Evolutionary conservation across 2,888 invertebrate genomes (phyloP).

Genomic region (Cantharis flavilabris): DNA sequence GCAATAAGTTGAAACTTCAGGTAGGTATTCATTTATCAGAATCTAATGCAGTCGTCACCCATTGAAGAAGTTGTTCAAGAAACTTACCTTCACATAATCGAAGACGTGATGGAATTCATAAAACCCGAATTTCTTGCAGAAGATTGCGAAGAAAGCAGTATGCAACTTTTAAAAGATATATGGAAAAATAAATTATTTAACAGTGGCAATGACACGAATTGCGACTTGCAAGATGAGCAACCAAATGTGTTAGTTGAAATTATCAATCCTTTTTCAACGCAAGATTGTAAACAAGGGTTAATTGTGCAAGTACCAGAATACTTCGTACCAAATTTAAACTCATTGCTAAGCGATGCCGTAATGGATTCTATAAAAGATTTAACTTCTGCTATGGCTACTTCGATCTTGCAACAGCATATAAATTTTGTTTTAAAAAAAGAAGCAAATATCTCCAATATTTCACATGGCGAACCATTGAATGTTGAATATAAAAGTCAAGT

Average conservation of each 20-base stretch:
- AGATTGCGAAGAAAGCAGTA: slow-evolving; percentile 95
- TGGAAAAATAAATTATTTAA: slow-evolving; percentile 88
- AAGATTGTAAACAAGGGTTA: slow-evolving; percentile 69
- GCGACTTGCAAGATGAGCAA: slow-evolving; percentile 40
- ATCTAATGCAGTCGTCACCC: background rate
- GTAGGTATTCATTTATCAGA: background rate
- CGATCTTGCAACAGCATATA: slow-evolving; percentile 86
- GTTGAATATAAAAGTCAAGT: background rate
- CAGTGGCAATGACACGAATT: background rate
- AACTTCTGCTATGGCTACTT: slow-evolving; percentile 79
- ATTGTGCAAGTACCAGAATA: slow-evolving; percentile 91
- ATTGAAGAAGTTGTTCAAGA: slow-evolving; percentile 45
- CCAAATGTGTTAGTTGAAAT: slow-evolving; percentile 69
- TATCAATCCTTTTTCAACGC: slow-evolving; percentile 80
- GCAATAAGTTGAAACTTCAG: background rate
- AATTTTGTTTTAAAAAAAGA: slow-evolving; percentile 57
- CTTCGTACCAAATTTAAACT: slow-evolving; percentile 66
- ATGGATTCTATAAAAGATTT: slow-evolving; percentile 89
- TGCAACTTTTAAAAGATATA: slow-evolving; percentile 91
- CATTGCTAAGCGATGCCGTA: slow-evolving; percentile 81
- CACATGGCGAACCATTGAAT: background rate
- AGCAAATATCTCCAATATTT: background rate
- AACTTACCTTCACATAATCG: slow-evolving; percentile 93
- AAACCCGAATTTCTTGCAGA: slow-evolving; percentile 96
- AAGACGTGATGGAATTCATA: slow-evolving; percentile 93